phyloP scores from a whole-genome alignment of 2,113 vertebrate species.

The Pseudopipra pipra region DNA sequence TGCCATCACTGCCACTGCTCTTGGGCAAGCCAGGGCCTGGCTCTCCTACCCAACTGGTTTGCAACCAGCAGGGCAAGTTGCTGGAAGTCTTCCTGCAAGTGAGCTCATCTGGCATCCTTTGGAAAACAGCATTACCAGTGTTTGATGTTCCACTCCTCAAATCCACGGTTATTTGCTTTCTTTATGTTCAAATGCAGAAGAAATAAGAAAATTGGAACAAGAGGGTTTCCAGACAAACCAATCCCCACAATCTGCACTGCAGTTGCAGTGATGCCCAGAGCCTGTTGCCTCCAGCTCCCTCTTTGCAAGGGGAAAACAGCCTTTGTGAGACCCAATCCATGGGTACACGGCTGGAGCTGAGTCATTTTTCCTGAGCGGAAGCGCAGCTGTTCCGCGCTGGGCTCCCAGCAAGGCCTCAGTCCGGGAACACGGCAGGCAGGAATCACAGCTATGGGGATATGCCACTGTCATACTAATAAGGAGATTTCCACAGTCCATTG shows the following conservation, averaged over 20 bases:
- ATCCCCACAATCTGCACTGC: rapidly evolving
- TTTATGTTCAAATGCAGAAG: neutral
- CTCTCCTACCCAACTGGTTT: neutral
- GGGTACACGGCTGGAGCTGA: rapidly evolving
- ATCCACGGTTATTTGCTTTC: neutral
- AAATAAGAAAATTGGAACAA: neutral
- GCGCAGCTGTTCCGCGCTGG: rapidly evolving
- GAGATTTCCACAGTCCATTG: neutral
- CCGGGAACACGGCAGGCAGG: neutral
- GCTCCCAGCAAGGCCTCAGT: neutral
- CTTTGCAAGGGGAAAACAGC: neutral
- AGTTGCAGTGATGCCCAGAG: rapidly evolving
- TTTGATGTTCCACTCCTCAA: neutral
- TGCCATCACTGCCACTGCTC: neutral
- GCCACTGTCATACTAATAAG: too few species aligned
- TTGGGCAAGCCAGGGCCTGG: neutral
- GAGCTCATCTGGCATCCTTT: neutral
- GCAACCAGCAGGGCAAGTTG: neutral
- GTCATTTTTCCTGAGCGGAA: neutral
- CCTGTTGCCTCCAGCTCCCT: rapidly evolving
- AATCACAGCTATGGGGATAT: neutral
- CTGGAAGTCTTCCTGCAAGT: neutral
- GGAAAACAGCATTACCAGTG: neutral
- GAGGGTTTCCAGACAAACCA: neutral
- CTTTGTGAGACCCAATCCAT: rapidly evolving